Evolutionary conservation across 2,888 invertebrate species (phyloP).

Genomic region (Smittia aterrima): DNA sequence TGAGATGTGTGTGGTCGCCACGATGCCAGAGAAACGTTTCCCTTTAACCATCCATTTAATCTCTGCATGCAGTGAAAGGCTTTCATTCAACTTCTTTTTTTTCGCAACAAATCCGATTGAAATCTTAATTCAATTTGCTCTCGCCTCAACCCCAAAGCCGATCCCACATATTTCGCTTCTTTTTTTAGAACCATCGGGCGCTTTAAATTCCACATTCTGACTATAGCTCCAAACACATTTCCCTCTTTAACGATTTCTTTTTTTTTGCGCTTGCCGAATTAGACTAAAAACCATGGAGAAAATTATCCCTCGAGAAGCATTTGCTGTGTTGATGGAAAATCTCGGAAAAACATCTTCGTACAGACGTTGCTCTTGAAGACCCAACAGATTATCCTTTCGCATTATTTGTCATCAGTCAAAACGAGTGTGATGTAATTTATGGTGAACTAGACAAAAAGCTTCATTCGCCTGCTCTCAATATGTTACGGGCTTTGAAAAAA

Average conservation of each 20-base stretch:
- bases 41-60: no score
- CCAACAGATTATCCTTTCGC: background rate
- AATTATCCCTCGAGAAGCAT: no score
- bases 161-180: background rate
- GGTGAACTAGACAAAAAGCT: background rate
- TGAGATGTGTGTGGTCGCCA: no score
- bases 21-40: no score
- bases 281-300: no score
- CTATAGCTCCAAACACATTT: no score
- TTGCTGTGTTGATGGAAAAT: background rate
- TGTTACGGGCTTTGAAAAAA: no score
- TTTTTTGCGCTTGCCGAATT: no score
- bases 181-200: no score
- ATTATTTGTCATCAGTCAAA: background rate
- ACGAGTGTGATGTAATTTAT: background rate
- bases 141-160: background rate
- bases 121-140: slow-evolving; percentile 7
- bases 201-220: no score
- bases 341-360: background rate
- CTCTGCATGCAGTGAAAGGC: no score
- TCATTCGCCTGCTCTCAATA: background rate
- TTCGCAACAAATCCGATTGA: background rate
- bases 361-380: background rate
- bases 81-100: background rate
- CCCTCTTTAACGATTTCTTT: no score